Conservation (phyloP, 2,888 invertebrate genomes). For the Torymus tubicola region DNA sequence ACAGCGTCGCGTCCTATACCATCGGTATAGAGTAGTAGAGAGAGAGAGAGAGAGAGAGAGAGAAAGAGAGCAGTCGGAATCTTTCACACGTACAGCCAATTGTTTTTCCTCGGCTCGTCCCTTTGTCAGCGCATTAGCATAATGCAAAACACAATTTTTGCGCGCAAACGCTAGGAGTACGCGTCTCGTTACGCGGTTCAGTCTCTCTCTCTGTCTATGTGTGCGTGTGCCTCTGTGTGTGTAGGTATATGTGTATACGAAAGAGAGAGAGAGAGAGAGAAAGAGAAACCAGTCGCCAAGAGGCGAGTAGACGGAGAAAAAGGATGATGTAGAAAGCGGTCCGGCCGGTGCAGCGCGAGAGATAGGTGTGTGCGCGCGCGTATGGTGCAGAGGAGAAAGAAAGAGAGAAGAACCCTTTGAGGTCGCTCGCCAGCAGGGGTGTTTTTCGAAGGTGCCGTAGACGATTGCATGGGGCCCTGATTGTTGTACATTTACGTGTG, state of each 20-base stretch:
- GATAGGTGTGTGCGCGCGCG: background rate
- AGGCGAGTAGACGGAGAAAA: slow-evolving; percentile 58
- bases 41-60: too few relatives aligned
- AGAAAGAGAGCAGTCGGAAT: background rate
- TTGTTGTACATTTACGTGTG: too few relatives aligned
- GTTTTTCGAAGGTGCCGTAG: background rate
- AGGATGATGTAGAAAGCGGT: slow-evolving; percentile 75
- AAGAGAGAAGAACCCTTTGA: slow-evolving; percentile 31
- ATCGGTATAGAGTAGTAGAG: too few relatives aligned
- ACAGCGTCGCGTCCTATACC: too few relatives aligned
- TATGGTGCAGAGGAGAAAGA: slow-evolving; percentile 6
- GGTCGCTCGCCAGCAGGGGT: slow-evolving; percentile 12
- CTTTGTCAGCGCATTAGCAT: slow-evolving; percentile 57
- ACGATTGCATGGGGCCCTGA: too few relatives aligned
- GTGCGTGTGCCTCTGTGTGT: background rate
- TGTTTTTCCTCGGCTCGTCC: slow-evolving; percentile 58
- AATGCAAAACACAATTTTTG: slow-evolving; percentile 57
- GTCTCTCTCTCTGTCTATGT: slow-evolving; percentile 6
- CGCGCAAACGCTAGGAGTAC: slow-evolving; percentile 15
- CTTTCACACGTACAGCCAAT: slow-evolving; percentile 56
- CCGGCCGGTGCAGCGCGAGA: slow-evolving; percentile 67
- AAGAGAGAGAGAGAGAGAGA: slow-evolving; percentile 38
- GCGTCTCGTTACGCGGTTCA: background rate
- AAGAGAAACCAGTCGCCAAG: slow-evolving; percentile 57
- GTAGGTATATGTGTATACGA: background rate